These are phyloP conservation scores for Heterocephalus glaber DNA, from an alignment of 2,113 vertebrate species.

Conservation along the genomic window DNA sequence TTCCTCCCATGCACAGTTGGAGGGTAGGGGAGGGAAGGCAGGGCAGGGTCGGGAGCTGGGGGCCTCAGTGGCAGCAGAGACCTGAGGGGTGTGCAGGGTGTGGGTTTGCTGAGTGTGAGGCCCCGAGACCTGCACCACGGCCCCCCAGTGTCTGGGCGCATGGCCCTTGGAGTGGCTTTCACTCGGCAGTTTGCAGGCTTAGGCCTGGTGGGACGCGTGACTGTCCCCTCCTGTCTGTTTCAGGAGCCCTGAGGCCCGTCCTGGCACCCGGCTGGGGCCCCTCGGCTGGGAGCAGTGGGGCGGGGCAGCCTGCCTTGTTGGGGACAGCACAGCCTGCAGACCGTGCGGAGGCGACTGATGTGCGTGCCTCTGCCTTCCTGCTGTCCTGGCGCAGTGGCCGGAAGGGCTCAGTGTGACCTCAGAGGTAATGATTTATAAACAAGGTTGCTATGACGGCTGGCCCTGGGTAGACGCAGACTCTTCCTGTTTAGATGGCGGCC, in stretches of 20 bases:
- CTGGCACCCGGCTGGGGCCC: not conserved
- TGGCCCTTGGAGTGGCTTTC: not conserved
- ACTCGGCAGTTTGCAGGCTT: not conserved
- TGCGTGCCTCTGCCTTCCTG: not conserved
- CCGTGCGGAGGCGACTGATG: not conserved
- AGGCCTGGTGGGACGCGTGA: not conserved
- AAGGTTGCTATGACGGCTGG: slow-evolving; percentile 63
- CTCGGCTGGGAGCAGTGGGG: not conserved
- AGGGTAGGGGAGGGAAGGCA: not conserved
- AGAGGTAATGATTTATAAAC: not conserved
- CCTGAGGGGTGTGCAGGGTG: not conserved
- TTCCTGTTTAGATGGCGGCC: slow-evolving; percentile 43
- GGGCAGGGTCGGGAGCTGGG: not conserved
- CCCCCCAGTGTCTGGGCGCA: not conserved
- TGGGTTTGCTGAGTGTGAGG: not conserved
- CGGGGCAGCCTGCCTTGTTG: fast-evolving
- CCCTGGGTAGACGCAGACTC: not conserved
- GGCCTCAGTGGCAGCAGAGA: not conserved
- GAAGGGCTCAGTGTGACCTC: not conserved
- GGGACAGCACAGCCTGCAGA: not conserved
- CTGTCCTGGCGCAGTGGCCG: too few relatives aligned
- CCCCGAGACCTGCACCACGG: not conserved
- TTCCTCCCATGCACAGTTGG: not conserved
- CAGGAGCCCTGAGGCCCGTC: not conserved
- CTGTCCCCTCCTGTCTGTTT: not conserved